A percentile compares a stretch with the other conserved stretches of the same genome.
These are phyloP conservation scores for Aplysina aerophoba DNA, from an alignment of 37 sponge, comb jelly and placozoan species.

Conservation along the genomic window DNA sequence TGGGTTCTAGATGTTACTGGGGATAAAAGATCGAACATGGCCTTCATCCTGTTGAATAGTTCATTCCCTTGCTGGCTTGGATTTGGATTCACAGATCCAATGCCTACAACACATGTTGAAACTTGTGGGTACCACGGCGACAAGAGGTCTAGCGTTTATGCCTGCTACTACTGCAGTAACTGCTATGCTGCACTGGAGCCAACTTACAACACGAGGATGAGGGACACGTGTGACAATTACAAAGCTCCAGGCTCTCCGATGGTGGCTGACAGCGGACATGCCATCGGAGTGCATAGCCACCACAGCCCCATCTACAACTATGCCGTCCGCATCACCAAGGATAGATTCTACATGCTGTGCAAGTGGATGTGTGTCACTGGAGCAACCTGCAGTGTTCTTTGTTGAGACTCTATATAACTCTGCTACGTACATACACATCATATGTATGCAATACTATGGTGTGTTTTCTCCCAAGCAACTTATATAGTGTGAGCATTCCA, in stretches of 20 bases:
- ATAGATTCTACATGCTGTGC: background rate
- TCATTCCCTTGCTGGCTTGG: background rate
- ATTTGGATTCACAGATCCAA: background rate
- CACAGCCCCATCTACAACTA: background rate
- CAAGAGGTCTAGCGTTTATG: background rate
- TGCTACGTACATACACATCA: no score
- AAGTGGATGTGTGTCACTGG: no score
- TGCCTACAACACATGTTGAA: background rate
- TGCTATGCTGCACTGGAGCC: background rate
- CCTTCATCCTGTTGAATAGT: conserved; percentile 21
- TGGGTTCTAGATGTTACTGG: background rate
- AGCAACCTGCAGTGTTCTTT: no score
- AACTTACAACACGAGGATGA: no score
- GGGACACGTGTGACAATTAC: no score
- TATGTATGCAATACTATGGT: no score
- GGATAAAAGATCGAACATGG: background rate
- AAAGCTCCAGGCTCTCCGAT: no score
- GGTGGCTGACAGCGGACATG: background rate
- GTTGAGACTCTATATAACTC: no score
- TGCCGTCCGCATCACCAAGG: conserved; percentile 13
- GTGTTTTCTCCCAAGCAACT: no score
- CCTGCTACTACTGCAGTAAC: background rate
- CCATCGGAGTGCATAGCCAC: conserved; percentile 16
- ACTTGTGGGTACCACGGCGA: background rate
- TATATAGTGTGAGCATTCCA: no score